Percentiles rank a stretch among this genome's conserved stretches.
phyloP scores from a whole-genome alignment of 2,113 vertebrate species.

The Lophotis ruficrista region DNA sequence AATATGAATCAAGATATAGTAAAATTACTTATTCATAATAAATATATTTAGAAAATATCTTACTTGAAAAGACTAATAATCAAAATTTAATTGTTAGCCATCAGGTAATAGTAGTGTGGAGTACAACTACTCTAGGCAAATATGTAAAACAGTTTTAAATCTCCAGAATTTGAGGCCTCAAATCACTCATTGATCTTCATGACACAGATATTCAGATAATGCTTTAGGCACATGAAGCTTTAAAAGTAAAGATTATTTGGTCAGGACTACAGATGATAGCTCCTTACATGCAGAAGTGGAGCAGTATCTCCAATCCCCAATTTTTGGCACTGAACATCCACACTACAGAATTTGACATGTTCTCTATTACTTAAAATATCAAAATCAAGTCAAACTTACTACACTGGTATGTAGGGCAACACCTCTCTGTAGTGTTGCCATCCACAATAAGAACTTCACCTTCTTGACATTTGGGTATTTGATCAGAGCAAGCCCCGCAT shows the following conservation, averaged over 20 bases:
- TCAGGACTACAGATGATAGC: neutral
- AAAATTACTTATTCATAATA: neutral
- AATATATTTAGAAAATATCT: neutral
- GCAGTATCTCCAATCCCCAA: neutral
- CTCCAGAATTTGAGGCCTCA: neutral
- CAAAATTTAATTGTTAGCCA: neutral
- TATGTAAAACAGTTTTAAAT: neutral
- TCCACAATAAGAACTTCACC: conserved; percentile 88
- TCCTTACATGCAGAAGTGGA: neutral
- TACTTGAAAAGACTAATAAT: neutral
- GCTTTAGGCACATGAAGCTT: neutral
- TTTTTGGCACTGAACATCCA: neutral
- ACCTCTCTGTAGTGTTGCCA: conserved; percentile 85
- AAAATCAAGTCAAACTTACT: conserved; percentile 77
- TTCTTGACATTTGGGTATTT: conserved; percentile 82
- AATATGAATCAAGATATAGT: neutral
- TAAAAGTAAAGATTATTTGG: neutral
- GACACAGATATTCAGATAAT: neutral
- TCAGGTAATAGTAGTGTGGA: neutral
- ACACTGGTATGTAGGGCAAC: conserved; percentile 91
- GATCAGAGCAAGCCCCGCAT: conserved; percentile 81
- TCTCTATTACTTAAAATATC: neutral
- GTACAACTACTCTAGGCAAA: neutral
- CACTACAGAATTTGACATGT: neutral
- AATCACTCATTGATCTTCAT: neutral